Conservation (phyloP, 2,888 invertebrate genomes). For the Diaperis boleti region DNA sequence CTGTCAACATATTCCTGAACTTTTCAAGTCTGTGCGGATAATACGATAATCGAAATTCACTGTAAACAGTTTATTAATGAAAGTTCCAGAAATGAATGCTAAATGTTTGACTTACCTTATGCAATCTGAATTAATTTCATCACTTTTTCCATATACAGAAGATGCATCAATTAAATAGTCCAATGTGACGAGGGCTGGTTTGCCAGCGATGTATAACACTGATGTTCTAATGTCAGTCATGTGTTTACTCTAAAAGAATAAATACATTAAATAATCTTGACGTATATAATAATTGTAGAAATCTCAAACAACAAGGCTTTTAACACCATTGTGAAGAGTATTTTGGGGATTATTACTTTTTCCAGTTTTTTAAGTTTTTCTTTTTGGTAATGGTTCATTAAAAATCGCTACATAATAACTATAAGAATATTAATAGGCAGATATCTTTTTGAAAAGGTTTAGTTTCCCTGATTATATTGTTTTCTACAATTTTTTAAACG, state of each 20-base stretch:
- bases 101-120: constrained; percentile 50
- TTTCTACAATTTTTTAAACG: no score
- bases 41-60: constrained; percentile 88
- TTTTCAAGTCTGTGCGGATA: constrained; percentile 84
- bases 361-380: no score
- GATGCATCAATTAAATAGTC: constrained; percentile 83
- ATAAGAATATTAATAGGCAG: no score
- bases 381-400: no score
- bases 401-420: no score
- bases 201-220: constrained; percentile 82
- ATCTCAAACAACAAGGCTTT: no score
- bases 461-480: no score
- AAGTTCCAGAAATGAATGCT: neutral
- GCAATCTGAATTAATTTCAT: constrained; percentile 50
- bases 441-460: no score
- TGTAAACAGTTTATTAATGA: constrained; percentile 60
- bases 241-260: constrained; percentile 67
- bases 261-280: no score
- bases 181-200: constrained; percentile 81
- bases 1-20: constrained; percentile 79
- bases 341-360: no score
- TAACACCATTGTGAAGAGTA: no score
- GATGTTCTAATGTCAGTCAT: constrained; percentile 88
- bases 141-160: constrained; percentile 44
- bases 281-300: no score